Evolutionary conservation across 64 coral and sea anemone species (phyloP).

Genomic region (Montipora capricornis): DNA sequence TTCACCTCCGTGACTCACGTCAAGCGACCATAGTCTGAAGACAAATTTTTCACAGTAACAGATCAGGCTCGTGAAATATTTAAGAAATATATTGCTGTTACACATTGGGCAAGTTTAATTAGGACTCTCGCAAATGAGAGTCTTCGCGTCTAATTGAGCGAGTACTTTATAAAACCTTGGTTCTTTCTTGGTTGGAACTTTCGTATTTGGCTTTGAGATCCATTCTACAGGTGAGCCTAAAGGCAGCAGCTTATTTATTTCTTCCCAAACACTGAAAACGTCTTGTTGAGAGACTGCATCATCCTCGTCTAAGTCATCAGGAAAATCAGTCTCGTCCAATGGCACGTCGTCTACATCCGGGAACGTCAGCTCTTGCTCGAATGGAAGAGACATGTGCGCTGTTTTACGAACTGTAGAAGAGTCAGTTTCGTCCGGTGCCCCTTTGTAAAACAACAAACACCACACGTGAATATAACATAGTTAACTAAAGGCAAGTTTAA

Average conservation of each 20-base stretch:
- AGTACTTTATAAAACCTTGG: background rate
- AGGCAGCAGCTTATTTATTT: constrained; percentile 4
- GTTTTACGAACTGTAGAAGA: background rate
- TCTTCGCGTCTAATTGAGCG: background rate
- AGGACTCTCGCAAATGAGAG: background rate
- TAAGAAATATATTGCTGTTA: background rate
- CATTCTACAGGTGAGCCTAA: background rate
- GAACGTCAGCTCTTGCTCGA: background rate
- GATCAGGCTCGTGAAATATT: background rate
- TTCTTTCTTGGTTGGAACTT: background rate
- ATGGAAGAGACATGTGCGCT: background rate
- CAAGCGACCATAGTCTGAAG: background rate
- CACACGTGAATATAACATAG: background rate
- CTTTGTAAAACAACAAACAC: background rate
- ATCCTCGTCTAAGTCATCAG: background rate
- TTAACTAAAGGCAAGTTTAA: background rate
- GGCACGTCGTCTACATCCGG: background rate
- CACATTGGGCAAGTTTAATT: background rate
- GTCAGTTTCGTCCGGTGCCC: background rate
- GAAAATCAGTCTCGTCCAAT: background rate
- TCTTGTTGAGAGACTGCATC: background rate
- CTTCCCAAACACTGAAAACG: background rate
- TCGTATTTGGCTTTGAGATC: constrained; percentile 15
- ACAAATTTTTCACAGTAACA: background rate
- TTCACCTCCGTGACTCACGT: background rate